Evolutionary conservation across 2,797 vertebrate genomes (phyloP), one percentile per base, ranked within the genome.

Genomic region (Cossypha polioptera): DNA sequence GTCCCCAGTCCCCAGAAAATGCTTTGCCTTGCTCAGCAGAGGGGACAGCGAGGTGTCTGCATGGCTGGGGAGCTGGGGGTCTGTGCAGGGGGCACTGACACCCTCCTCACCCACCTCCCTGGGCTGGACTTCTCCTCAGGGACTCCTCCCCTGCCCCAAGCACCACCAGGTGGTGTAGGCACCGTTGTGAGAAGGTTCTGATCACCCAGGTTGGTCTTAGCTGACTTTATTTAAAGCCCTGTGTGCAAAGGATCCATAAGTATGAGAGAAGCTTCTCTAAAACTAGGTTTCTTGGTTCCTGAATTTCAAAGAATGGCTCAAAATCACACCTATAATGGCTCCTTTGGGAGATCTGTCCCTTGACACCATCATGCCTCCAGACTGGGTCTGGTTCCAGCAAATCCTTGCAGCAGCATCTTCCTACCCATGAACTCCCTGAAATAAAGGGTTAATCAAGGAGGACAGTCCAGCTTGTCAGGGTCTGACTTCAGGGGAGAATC

Each of bases 161-260:
- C 33, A 90, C 17, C 13, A 22, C 35, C 25, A n/a, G 36, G 6
- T 28, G 57, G 8, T 9, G 5, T 3, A 10, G 33, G 11, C 57
- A 66, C 0, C 0, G 3, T 50, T 47, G 0, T 16, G 16, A 59
- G 57, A 43, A 83, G n/a, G 35, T 18, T 65, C 66, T 80, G 53
- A 33, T 17, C 33, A n/a, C 29, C 13, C 35, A 15, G 1, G 20
- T 31, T 26, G 35, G 10, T 35, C 47, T 53, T 26, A 45, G 38
- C 18, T 48, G 26, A 29, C 22, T 83, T 38, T 19, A 42, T n/a
- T 18, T 47, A 38, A 73, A 74, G n/a, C 12, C 31, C 16, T 5
- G 1, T 13, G 8, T 48, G 36, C 16, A 18, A 22, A 47, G 61
- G n/a, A 31, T 65, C 25, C 5, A 1, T 6, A 8, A 57, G 15